These are phyloP conservation scores for Sinosuthora webbiana DNA, from an alignment of 2,113 vertebrate species.

Conservation along the genomic window DNA sequence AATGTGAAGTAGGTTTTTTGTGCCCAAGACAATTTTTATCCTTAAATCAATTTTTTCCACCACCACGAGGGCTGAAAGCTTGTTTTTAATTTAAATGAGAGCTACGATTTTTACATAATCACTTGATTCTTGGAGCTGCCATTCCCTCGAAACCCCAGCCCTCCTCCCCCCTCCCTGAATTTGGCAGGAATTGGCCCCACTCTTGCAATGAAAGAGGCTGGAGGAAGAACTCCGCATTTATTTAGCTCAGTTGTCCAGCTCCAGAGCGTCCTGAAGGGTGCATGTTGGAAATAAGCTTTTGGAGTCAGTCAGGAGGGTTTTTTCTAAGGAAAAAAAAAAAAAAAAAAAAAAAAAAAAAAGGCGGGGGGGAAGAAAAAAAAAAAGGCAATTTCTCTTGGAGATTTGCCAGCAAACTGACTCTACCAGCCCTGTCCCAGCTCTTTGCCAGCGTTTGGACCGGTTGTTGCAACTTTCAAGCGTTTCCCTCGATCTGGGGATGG, in stretches of 20 bases:
- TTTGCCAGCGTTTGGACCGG: accelerated
- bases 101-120: background rate
- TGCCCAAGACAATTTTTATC: background rate
- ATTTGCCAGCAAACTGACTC: background rate
- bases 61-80: background rate
- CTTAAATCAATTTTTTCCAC: background rate
- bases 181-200: background rate
- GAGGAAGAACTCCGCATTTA: background rate
- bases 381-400: background rate
- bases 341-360: too few relatives aligned
- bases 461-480: background rate
- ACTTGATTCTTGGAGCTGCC: background rate
- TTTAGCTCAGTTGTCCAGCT: background rate
- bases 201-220: background rate
- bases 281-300: background rate
- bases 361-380: background rate
- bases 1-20: background rate
- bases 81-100: conserved; percentile 4
- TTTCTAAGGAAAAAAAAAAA: too few relatives aligned
- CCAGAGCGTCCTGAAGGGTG: background rate
- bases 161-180: accelerated
- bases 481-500: background rate
- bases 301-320: background rate
- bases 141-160: background rate
- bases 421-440: background rate